These are phyloP conservation scores for Hemibagrus guttatus DNA, from an alignment of 2,797 vertebrate genomes.

Conservation along the genomic window DNA sequence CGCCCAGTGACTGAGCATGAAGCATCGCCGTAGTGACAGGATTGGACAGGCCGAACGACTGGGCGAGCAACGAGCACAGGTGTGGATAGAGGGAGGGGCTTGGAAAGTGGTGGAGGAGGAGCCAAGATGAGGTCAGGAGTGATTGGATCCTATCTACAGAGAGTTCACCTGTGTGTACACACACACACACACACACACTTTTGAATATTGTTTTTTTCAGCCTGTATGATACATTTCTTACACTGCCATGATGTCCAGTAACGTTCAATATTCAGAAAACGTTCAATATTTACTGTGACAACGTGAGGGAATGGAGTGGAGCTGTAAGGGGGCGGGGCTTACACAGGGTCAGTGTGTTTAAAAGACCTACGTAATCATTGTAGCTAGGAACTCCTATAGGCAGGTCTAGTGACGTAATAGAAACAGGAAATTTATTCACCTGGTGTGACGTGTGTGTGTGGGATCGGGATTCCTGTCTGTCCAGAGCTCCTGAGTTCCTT, in stretches of 20 bases:
- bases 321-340: no score
- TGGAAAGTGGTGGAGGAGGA: slow-evolving; percentile 82
- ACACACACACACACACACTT: background rate
- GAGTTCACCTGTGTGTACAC: slow-evolving; percentile 59
- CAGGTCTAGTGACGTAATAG: background rate
- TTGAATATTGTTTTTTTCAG: no score
- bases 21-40: slow-evolving; percentile 81
- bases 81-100: slow-evolving; percentile 75
- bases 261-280: no score
- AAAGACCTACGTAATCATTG: no score
- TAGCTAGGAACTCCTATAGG: background rate
- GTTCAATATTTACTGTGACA: no score
- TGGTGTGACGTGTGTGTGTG: slow-evolving; percentile 59
- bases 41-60: slow-evolving; percentile 77
- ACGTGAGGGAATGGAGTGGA: no score
- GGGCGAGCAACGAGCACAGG: slow-evolving; percentile 80
- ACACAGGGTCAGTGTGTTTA: no score
- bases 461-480: slow-evolving; percentile 51
- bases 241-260: no score
- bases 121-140: slow-evolving; percentile 76
- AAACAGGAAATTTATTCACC: slow-evolving; percentile 58
- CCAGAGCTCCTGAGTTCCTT: slow-evolving; percentile 57
- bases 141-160: slow-evolving; percentile 71
- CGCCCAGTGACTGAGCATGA: slow-evolving; percentile 80
- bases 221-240: no score